Base-by-base conservation (phyloP, 2,888 invertebrate genomes). In the Hypselothyrea guttata region DNA sequence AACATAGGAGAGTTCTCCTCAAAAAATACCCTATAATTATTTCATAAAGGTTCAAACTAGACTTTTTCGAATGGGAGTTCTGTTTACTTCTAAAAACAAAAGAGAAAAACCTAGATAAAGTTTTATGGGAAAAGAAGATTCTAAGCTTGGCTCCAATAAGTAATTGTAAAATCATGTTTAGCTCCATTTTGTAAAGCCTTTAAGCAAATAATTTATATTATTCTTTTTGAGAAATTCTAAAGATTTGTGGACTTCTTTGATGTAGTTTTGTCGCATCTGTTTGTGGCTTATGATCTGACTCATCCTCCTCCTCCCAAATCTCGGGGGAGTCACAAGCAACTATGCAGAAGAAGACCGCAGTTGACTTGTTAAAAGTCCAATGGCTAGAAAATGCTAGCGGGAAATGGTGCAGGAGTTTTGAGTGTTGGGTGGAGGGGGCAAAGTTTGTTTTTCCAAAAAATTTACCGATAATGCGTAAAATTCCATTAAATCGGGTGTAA, bases 401-500 rank as follows among this genome's bases (percentile, higher is more conserved):
- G 22, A 37, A 30, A 7, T 1, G n/a, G 13, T 11, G 33, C 8
- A 15, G 27, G 31, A 12, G 27, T 22, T 22, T 22, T 22, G 2
- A 27, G 40, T 12, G 18, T 41, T 8, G 41, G 4, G 28, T 31
- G 22, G 13, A 35, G 54, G 38, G 38, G 22, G 22, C 5, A 22
- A 22, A 22, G 22, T 22, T 22, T 22, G 49, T 49, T 60, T 42
- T 22, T 51, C 42, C 41, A 68, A 69, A 66, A 75, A 79, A 75
- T 71, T 67, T 74, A 49, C 74, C 85, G 84, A 86, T 89, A 87
- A 88, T 89, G 88, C 77, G 81, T 79, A 84, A 86, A 88, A 88
- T 89, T 86, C 88, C 88, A 89, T 89, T 89, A 89, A 87, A 87
- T 78, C 77, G 83, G 78, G 77, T 87, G 81, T 89, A 89, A 89